Percentiles rank a stretch among this genome's conserved stretches.
Evolutionary conservation across 2,888 invertebrate species (phyloP).

Genomic region (Stenchaetothrips biformis): DNA sequence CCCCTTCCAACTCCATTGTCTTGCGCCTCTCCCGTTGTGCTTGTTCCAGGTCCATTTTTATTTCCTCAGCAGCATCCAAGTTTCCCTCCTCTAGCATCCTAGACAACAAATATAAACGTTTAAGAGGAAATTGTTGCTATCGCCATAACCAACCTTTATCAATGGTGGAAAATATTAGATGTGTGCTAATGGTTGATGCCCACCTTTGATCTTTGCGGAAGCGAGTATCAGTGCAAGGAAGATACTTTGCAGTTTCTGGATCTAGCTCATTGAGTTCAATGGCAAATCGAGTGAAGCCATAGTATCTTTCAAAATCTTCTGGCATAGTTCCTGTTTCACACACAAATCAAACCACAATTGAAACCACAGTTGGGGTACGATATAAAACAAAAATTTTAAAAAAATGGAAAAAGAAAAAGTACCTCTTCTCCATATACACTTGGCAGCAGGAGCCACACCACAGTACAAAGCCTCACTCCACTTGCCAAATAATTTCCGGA

Average conservation of each 20-base stretch:
- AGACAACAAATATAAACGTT: constrained; percentile 18
- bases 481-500: constrained; percentile 65
- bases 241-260: constrained; percentile 53
- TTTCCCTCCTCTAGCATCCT: constrained; percentile 69
- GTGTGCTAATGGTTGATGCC: not conserved
- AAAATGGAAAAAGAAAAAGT: constrained; percentile 26
- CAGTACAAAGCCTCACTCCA: constrained; percentile 79
- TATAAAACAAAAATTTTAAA: not conserved
- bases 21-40: constrained; percentile 66
- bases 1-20: constrained; percentile 53
- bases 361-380: not conserved
- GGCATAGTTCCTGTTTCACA: constrained; percentile 63
- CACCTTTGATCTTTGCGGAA: constrained; percentile 69
- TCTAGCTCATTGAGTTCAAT: constrained; percentile 77
- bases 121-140: not conserved
- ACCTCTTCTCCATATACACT: constrained; percentile 75
- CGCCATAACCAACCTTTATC: not conserved
- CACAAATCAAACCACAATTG: not conserved
- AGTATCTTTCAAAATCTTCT: constrained; percentile 71
- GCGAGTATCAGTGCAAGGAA: constrained; percentile 73
- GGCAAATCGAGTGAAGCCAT: constrained; percentile 79
- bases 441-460: constrained; percentile 64
- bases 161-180: not conserved
- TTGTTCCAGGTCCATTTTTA: constrained; percentile 68
- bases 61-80: constrained; percentile 62